Evolutionary conservation across 2,888 invertebrate species (phyloP), one percentile per base, ranked within the genome.

Genomic region (Drosophila robusta): DNA sequence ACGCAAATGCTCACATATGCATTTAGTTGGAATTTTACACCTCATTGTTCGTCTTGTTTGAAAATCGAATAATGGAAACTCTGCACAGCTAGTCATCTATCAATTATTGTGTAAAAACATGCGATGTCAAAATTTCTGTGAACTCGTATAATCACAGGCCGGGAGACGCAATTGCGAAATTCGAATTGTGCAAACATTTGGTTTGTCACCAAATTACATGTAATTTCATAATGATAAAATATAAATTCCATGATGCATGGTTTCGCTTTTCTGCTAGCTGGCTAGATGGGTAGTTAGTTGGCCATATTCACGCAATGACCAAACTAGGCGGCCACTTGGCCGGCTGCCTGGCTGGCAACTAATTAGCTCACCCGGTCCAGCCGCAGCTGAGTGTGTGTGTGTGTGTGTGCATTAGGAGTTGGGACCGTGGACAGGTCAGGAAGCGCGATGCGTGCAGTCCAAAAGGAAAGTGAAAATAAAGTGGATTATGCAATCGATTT

Each of bases 401-500:
- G 26, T 32, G 9, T 11, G 12, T 36, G 26, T 49, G 36, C 26
- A 64, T 56, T 58, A 26, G 12, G 46, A 54, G 45, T 46, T 22
- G n/a, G 4, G 29, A 36, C 39, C 49, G 39, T 56, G 50, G 52
- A 51, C 46, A 36, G 46, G 73, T 18, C 82, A 75, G 87, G 82
- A 83, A 83, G 80, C 52, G 60, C 45, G 55, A 69, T 86, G 87
- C 78, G 84, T 83, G 55, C 16, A 26, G 46, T 75, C 54, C 41
- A 42, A 65, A 65, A 68, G 52, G 70, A 62, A 70, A 66, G 55
- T 51, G 49, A 67, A 67, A 46, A 44, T 55, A 46, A 39, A 54
- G n/a, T 24, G 51, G 45, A 63, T 83, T 83, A 84, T 80, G 82
- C 66, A 80, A 80, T 76, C 36, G 47, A 64, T 52, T 46, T 63